phyloP scores from a whole-genome alignment of 2,797 vertebrate species.

The Philypnodon macrostomus region DNA sequence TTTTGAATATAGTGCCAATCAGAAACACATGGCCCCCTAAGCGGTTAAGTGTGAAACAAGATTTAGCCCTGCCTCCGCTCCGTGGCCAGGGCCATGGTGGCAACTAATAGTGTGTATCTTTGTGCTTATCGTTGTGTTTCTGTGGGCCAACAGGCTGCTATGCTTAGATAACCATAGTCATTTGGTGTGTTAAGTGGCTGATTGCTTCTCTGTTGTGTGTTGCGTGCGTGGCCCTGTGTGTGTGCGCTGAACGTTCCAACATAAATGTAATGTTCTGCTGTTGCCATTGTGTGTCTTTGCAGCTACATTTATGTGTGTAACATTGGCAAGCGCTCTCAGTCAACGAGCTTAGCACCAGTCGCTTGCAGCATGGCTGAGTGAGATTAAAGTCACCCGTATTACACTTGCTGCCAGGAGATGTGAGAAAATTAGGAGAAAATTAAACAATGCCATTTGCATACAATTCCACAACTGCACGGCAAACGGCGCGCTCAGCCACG shows the following conservation, averaged over 20 bases:
- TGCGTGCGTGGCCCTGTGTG: constrained; percentile 11
- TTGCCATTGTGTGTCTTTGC: constrained; percentile 12
- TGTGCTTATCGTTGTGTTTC: constrained; percentile 55
- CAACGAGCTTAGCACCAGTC: constrained; percentile 41
- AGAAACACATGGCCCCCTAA: constrained; percentile 25
- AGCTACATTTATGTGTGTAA: constrained; percentile 17
- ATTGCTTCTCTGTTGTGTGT: constrained; percentile 48
- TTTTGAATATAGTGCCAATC: constrained; percentile 31
- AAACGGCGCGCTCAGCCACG: constrained; percentile 39
- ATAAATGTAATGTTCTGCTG: constrained; percentile 34
- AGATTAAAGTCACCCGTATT: constrained; percentile 66
- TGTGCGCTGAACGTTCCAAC: constrained; percentile 26
- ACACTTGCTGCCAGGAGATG: constrained; percentile 50
- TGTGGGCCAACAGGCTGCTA: constrained; percentile 65
- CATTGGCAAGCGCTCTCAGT: constrained; percentile 15
- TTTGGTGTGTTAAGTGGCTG: constrained; percentile 67
- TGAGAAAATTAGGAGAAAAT: constrained; percentile 61
- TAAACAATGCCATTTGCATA: constrained; percentile 68
- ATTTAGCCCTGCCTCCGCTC: constrained; percentile 43
- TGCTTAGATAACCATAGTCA: constrained; percentile 70
- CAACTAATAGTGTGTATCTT: constrained; percentile 62
- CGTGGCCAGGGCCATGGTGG: constrained; percentile 40
- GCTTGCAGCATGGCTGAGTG: constrained; percentile 42
- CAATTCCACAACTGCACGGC: constrained; percentile 50
- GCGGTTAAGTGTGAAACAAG: constrained; percentile 56